Conservation (phyloP, 2,113 vertebrate species). For the Pachyramphus minor region DNA sequence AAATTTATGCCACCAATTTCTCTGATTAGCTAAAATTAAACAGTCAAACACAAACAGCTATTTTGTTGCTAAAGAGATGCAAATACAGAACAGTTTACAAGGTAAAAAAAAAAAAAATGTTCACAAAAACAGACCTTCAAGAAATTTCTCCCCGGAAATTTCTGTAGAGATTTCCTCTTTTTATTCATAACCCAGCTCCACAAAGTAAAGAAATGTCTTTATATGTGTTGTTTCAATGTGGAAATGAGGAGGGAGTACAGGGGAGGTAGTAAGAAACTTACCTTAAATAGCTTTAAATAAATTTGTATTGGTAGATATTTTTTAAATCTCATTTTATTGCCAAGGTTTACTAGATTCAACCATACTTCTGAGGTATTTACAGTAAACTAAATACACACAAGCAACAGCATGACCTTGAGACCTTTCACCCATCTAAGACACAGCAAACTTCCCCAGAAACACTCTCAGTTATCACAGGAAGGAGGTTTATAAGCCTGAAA, state of each 20-base stretch:
- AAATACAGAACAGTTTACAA: neutral
- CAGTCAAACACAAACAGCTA: neutral
- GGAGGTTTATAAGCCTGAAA: neutral
- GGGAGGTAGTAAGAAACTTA: neutral
- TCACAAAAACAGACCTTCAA: neutral
- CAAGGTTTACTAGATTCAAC: neutral
- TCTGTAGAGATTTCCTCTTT: neutral
- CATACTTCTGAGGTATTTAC: neutral
- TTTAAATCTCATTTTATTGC: neutral
- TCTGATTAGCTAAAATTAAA: conserved; percentile 86
- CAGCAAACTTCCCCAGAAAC: neutral
- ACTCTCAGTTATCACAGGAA: neutral
- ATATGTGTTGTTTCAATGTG: neutral
- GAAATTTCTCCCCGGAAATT: neutral
- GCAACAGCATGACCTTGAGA: neutral
- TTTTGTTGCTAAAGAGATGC: neutral
- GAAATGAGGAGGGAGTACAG: accelerated
- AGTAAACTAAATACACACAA: neutral
- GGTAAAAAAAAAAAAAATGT: neutral
- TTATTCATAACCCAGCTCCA: neutral
- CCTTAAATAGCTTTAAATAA: neutral
- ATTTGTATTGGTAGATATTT: neutral
- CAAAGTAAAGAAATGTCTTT: neutral
- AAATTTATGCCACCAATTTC: conserved; percentile 97
- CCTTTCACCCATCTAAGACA: neutral